Percentiles rank a stretch among this genome's conserved stretches.
These are phyloP conservation scores for Marcusenius ussheri DNA, from an alignment of 2,113 vertebrate species.

Conservation along the genomic window DNA sequence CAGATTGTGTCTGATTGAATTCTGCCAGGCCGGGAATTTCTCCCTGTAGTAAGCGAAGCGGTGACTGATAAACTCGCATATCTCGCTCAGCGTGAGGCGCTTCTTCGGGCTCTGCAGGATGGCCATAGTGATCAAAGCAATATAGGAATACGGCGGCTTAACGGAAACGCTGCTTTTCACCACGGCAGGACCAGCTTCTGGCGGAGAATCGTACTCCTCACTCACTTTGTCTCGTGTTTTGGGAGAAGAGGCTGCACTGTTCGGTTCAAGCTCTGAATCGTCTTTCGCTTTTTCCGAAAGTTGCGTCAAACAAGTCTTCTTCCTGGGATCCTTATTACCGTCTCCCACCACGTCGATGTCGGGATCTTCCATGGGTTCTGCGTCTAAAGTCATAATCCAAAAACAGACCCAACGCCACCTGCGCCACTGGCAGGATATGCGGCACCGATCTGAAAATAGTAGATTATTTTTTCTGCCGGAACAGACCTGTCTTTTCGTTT, in stretches of 20 bases:
- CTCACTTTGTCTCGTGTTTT: background rate
- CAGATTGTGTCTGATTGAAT: conserved; percentile 66
- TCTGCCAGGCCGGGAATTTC: conserved; percentile 64
- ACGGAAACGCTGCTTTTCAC: conserved; percentile 30
- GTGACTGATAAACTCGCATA: conserved; percentile 62
- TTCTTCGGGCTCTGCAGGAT: conserved; percentile 67
- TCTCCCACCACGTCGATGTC: conserved; percentile 46
- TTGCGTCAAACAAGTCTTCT: background rate
- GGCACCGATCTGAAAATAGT: conserved; percentile 20
- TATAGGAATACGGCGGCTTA: conserved; percentile 68
- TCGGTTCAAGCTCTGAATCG: background rate
- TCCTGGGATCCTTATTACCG: conserved; percentile 13
- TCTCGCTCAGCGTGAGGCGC: conserved; percentile 63
- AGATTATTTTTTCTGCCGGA: conserved; percentile 10
- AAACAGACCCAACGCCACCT: conserved; percentile 28
- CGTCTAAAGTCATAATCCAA: conserved; percentile 54
- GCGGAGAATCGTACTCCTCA: conserved; percentile 5
- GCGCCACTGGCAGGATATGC: conserved; percentile 30
- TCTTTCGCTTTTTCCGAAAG: background rate
- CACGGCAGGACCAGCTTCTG: conserved; percentile 13
- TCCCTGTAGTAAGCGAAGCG: conserved; percentile 61
- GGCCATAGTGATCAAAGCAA: conserved; percentile 69
- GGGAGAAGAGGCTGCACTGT: conserved; percentile 15
- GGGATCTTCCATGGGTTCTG: conserved; percentile 40
- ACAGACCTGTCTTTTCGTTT: conserved; percentile 14